phyloP scores from a whole-genome alignment of 2,113 vertebrate genomes.

The Mormyrus lacerda region DNA sequence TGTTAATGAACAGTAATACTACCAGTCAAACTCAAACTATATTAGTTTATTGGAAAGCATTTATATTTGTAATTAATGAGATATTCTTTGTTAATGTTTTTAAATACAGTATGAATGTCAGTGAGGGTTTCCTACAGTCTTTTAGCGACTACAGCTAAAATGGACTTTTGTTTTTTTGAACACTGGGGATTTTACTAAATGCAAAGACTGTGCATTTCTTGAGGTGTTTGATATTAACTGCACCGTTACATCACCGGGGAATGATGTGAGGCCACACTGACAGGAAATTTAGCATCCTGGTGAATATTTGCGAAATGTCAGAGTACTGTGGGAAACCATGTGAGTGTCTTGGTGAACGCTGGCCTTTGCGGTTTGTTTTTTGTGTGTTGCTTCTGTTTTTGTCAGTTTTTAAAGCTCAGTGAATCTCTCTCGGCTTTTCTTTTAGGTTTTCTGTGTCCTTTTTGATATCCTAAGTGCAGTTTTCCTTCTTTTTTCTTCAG shows the following conservation, averaged over 20 bases:
- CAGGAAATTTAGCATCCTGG: neutral
- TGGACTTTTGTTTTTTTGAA: conserved; percentile 40
- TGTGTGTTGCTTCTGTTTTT: neutral
- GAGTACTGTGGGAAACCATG: neutral
- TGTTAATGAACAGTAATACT: conserved; percentile 33
- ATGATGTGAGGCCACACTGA: neutral
- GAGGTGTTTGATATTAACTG: neutral
- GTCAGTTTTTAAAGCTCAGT: neutral
- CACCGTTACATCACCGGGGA: neutral
- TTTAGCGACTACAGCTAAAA: neutral
- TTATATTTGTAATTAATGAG: conserved; percentile 36
- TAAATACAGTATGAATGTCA: conserved; percentile 43
- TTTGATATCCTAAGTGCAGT: neutral
- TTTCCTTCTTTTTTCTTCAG: neutral
- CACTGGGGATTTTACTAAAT: conserved; percentile 15
- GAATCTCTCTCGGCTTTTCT: conserved; percentile 43
- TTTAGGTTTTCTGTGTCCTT: neutral
- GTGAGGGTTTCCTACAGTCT: conserved; percentile 25
- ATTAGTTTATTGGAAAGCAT: conserved; percentile 33
- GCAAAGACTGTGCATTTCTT: neutral
- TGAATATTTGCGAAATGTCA: neutral
- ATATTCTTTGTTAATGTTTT: conserved; percentile 48
- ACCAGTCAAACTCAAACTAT: conserved; percentile 15
- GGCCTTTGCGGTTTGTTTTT: conserved; percentile 1
- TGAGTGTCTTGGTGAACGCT: neutral